Evolutionary conservation across 2,797 vertebrate species (phyloP), one percentile per base, ranked within the genome.

Genomic region (Girardinus metallicus): DNA sequence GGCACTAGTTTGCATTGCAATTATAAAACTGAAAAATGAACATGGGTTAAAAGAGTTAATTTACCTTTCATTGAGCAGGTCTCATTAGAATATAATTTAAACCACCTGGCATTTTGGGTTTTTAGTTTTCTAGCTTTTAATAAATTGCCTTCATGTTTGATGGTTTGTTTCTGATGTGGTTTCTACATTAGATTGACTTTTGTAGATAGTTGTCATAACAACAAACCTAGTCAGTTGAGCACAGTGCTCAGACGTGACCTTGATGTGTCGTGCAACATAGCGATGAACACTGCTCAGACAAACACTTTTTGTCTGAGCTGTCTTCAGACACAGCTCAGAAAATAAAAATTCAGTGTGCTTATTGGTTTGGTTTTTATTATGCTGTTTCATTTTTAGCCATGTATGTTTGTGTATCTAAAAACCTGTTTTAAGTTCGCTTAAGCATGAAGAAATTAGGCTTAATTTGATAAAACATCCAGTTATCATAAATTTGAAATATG

Each of bases 171-270:
- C 57, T 62, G 57, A 34, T 34, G 29, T 16, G 78, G 77, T 78
- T 89, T 83, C 85, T 82, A 75, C 75, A 73, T 57, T 74, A 85
- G 73, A 62, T 51, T 86, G 81, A 85, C 43, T 91, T 85, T 49
- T 86, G 62, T 89, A 92, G 86, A 83, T 91, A 86, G 73, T 75
- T 77, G 47, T 88, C 75, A 53, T 77, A 80, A 29, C 83, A 75
- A 85, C 44, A 73, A 88, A 62, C 49, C 57, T 76, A 60, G 80
- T 39, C 57, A 7, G 29, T 62, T 29, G 57, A 62, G 29, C 13
- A 62, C 7, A 29, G 55, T 15, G n/a, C 51, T 60, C 29, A 60
- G 57, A 16, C 0, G 15, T 62, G 57, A 62, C 57, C 26, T 31
- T 62, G 29, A 29, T 31, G 15, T 62, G 29, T 29, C 13, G n/a